Evolutionary conservation across 1,140 invertebrate genomes (phyloP).

Genomic region (Protaetia brevitarsis): DNA sequence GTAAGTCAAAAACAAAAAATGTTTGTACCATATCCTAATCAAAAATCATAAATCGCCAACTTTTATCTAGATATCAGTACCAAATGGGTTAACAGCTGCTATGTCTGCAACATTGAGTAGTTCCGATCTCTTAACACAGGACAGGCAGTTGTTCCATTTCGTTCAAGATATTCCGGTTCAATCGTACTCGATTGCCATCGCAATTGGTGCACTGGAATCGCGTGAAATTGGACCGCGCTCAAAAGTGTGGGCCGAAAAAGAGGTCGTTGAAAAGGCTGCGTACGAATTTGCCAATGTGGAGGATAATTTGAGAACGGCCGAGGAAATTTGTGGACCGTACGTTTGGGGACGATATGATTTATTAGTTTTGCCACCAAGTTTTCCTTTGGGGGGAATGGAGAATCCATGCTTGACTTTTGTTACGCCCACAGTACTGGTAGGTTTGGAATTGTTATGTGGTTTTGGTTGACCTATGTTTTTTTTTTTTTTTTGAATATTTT

Average conservation of each 20-base stretch:
- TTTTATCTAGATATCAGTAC: conserved; percentile 69
- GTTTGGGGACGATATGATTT: conserved; percentile 88
- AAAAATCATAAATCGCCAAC: too few species aligned
- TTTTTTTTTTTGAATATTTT: too few species aligned
- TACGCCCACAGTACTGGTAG: conserved; percentile 80
- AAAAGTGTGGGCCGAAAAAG: conserved; percentile 86
- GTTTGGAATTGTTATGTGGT: too few species aligned
- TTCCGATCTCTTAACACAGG: conserved; percentile 32
- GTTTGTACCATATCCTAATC: too few species aligned
- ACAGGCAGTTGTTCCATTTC: conserved; percentile 59
- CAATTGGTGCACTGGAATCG: conserved; percentile 77
- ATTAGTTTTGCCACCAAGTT: conserved; percentile 87
- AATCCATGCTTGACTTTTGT: conserved; percentile 97
- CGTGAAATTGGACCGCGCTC: conserved; percentile 73
- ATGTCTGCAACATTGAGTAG: conserved; percentile 80
- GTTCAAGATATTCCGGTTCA: conserved; percentile 74
- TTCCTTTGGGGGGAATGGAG: conserved; percentile 96
- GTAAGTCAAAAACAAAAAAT: conserved; percentile 61
- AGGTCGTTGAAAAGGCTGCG: conserved; percentile 77
- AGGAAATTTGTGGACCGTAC: conserved; percentile 77
- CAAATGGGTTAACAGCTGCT: conserved; percentile 71
- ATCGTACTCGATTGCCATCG: conserved; percentile 81
- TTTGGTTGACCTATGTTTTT: too few species aligned
- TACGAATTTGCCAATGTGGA: conserved; percentile 89
- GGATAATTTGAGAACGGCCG: conserved; percentile 77